These are phyloP conservation scores for Dendronephthya gigantea DNA, from an alignment of 64 coral and sea anemone genomes.

Conservation along the genomic window DNA sequence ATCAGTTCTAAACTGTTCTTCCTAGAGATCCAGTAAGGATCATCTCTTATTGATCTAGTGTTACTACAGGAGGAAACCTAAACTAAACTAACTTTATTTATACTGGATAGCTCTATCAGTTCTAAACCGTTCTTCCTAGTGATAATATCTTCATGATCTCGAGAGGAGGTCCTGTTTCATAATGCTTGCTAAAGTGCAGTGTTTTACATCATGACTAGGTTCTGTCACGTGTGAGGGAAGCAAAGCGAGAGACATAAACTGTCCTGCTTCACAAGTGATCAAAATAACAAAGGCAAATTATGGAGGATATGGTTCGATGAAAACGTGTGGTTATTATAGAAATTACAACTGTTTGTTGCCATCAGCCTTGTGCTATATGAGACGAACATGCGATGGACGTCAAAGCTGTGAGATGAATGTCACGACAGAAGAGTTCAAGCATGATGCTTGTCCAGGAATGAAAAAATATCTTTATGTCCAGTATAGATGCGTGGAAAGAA, in stretches of 20 bases:
- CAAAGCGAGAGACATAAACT: background rate
- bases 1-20: too few species aligned
- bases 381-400: background rate
- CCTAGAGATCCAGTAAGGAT: too few species aligned
- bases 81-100: too few species aligned
- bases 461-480: background rate
- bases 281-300: background rate
- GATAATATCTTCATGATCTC: too few species aligned
- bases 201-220: background rate
- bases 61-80: too few species aligned
- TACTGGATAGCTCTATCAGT: background rate
- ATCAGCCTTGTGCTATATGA: background rate
- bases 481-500: background rate
- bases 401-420: background rate
- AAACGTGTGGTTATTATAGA: background rate
- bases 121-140: background rate
- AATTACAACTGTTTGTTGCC: slow-evolving; percentile 1
- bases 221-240: background rate
- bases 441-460: background rate
- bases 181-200: too few species aligned
- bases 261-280: background rate
- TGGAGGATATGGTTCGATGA: background rate
- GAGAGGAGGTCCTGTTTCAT: too few species aligned
- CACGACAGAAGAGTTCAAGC: background rate
- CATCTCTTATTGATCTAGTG: too few species aligned